These are phyloP conservation scores for Hylia prasina DNA, from an alignment of 2,113 vertebrate species.

Conservation along the genomic window DNA sequence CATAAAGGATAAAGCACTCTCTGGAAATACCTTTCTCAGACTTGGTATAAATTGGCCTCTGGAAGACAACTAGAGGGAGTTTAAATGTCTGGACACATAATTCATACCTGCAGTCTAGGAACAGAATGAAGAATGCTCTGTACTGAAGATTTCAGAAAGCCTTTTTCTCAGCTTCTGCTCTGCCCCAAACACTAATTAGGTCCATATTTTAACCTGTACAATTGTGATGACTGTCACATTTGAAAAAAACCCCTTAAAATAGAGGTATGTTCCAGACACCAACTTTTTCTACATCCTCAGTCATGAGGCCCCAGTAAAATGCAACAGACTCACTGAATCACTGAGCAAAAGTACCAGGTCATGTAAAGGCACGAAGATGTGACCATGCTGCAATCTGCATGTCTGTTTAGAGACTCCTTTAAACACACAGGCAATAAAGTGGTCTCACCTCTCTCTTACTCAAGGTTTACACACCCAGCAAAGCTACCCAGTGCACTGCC, in stretches of 20 bases:
- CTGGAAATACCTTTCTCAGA: neutral
- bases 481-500: neutral
- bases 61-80: neutral
- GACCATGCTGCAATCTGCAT: neutral
- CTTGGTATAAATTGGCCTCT: neutral
- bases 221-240: neutral
- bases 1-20: neutral
- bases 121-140: neutral
- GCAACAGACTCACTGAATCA: neutral
- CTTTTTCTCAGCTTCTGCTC: neutral
- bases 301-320: neutral
- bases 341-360: neutral
- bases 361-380: neutral
- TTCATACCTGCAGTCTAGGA: neutral
- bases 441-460: neutral
- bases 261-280: neutral
- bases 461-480: neutral
- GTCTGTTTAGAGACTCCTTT: neutral
- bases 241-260: neutral
- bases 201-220: neutral
- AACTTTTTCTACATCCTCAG: neutral
- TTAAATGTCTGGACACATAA: slow-evolving; percentile 4
- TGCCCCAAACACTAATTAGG: neutral
- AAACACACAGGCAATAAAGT: neutral
- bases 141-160: neutral